Evolutionary conservation across 2,797 vertebrate genomes (phyloP).

Genomic region (Squalus acanthias): DNA sequence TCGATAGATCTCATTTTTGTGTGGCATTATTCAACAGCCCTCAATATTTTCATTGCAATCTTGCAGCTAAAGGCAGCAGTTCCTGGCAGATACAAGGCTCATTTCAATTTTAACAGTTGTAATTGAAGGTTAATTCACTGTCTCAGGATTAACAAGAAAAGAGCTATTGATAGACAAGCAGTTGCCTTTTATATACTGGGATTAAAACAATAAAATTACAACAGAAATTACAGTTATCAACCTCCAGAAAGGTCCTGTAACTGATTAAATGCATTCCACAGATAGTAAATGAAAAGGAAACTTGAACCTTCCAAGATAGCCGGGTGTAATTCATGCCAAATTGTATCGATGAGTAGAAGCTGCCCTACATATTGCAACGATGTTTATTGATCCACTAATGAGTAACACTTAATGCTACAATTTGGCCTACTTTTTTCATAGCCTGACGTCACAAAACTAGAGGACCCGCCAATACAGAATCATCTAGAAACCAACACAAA

Average conservation of each 20-base stretch:
- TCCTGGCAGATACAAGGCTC: conserved; percentile 69
- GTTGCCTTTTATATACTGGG: conserved; percentile 81
- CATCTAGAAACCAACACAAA: not conserved
- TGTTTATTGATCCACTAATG: not conserved
- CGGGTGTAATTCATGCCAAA: not conserved
- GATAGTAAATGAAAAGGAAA: conserved; percentile 48
- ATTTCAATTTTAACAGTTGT: conserved; percentile 85
- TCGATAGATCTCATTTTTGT: not conserved
- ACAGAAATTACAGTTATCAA: conserved; percentile 74
- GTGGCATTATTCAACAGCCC: conserved; percentile 77
- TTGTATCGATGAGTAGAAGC: not conserved
- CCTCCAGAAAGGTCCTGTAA: conserved; percentile 61
- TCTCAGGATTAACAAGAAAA: conserved; percentile 93
- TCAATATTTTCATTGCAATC: conserved; percentile 70
- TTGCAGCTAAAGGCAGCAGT: conserved; percentile 59
- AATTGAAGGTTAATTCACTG: conserved; percentile 98
- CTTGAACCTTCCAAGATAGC: not conserved
- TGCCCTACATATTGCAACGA: not conserved
- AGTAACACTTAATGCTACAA: not conserved
- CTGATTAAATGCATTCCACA: conserved; percentile 58
- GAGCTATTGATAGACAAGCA: conserved; percentile 91
- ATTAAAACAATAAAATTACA: conserved; percentile 90
- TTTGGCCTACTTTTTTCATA: not conserved
- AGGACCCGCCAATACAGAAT: not conserved
- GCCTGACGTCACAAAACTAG: not conserved